Conservation (phyloP, 2,113 vertebrate genomes). For the Neogale vison region DNA sequence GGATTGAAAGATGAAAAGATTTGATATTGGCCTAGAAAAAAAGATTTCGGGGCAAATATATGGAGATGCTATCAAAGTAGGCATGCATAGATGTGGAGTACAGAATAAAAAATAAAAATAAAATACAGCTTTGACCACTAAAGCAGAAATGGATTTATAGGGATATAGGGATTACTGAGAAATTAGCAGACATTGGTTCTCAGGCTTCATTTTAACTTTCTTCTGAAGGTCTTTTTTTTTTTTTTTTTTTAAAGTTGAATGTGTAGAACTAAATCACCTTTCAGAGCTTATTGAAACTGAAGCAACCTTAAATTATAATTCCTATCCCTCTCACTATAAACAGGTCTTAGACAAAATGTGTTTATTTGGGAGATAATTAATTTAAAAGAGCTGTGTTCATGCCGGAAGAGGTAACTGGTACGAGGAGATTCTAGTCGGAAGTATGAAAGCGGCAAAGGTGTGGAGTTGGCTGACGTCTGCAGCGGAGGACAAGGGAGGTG, state of each 20-base stretch:
- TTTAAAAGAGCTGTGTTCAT: background rate
- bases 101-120: background rate
- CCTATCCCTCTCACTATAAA: background rate
- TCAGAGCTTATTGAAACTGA: conserved; percentile 21
- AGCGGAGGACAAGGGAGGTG: background rate
- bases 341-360: background rate
- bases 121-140: background rate
- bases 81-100: background rate
- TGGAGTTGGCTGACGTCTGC: background rate
- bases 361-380: background rate
- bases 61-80: background rate
- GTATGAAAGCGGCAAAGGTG: background rate
- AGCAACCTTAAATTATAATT: background rate
- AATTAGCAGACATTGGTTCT: background rate
- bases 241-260: background rate
- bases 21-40: background rate
- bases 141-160: background rate
- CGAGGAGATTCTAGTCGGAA: background rate
- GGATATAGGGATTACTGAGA: background rate
- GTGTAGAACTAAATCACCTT: background rate
- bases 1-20: background rate
- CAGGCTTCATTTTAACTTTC: background rate
- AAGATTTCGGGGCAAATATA: background rate
- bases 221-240: background rate
- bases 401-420: background rate